phyloP scores from a whole-genome alignment of 1,140 invertebrate species.

The Globodera ellingtonae region DNA sequence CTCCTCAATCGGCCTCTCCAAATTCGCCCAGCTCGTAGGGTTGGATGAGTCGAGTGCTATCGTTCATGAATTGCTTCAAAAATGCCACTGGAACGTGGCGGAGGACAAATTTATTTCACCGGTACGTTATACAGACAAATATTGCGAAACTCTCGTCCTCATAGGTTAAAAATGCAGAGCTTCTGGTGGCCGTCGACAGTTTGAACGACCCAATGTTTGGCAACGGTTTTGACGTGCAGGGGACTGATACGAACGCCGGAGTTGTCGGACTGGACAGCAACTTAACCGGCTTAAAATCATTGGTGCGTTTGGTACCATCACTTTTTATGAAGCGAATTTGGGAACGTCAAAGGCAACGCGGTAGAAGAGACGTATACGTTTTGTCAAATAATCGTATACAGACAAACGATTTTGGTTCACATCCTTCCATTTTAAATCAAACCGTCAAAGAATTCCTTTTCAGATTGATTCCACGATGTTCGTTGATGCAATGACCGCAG shows the following conservation, averaged over 20 bases:
- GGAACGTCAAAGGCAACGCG: too few species aligned
- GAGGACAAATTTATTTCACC: conserved; percentile 7
- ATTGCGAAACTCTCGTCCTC: neutral
- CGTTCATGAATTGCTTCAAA: neutral
- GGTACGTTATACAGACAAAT: neutral
- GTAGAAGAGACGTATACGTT: too few species aligned
- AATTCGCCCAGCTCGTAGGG: conserved; percentile 7
- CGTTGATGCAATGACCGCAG: neutral
- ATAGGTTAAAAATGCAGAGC: conserved; percentile 11
- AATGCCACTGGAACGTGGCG: conserved; percentile 7
- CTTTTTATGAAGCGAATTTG: too few species aligned
- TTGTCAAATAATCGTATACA: too few species aligned
- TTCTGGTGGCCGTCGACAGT: neutral
- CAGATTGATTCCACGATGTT: neutral
- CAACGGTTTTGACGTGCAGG: neutral
- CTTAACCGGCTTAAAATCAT: neutral
- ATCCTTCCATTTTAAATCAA: too few species aligned
- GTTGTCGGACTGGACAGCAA: neutral
- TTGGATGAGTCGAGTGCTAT: conserved; percentile 3
- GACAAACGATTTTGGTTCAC: too few species aligned
- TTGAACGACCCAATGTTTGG: conserved; percentile 1
- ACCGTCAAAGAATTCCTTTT: neutral
- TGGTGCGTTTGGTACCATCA: neutral
- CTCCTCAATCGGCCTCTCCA: conserved; percentile 5
- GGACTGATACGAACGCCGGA: neutral